Evolutionary conservation across 2,888 invertebrate species (phyloP), one percentile per base, ranked within the genome.

Genomic region (Noctuana brunneofusca): DNA sequence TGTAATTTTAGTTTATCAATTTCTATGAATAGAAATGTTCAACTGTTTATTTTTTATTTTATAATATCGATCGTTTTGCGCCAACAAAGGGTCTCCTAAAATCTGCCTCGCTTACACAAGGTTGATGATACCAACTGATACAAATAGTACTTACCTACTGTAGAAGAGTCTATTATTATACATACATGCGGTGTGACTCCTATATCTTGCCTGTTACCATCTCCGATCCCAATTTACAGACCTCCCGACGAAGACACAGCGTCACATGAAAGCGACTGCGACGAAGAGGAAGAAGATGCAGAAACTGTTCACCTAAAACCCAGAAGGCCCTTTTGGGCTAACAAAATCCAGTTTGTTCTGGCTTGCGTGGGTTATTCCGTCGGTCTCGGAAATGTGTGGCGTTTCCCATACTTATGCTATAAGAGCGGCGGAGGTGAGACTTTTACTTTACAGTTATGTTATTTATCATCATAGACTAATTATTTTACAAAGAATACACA

Each of bases 351-450:
- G 86, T 97, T 97, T 81, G 96, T 97, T 58, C 92, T 97, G 74
- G 97, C 97, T 54, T 97, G 96, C 80, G 95, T 97, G 68, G 96
- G 97, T 22, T 97, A 97, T 83, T 97, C 97, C 58, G 96, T 97
- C 59, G 97, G 97, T 41, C 93, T 97, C 68, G 97, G 97, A 72
- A 97, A 97, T 80, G 96, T 97, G 68, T 97, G 97, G 97, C 93
- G 97, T 74, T 97, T 98, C 88, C 98, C 98, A 35, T 98, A 97
- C 87, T 93, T 97, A 74, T 97, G 97, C 87, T 97, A 97, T 86
- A 96, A 96, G 91, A 96, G 96, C 81, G 97, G 97, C 71, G 97
- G 97, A 92, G 97, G 97, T 96, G 81, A 93, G 80, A 35, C 43
- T 35, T n/a, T 35, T 5, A 12, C 12, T 12, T 35, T 35, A 2